Evolutionary conservation across 2,888 invertebrate genomes (phyloP).

Genomic region (Drosophila incognita): DNA sequence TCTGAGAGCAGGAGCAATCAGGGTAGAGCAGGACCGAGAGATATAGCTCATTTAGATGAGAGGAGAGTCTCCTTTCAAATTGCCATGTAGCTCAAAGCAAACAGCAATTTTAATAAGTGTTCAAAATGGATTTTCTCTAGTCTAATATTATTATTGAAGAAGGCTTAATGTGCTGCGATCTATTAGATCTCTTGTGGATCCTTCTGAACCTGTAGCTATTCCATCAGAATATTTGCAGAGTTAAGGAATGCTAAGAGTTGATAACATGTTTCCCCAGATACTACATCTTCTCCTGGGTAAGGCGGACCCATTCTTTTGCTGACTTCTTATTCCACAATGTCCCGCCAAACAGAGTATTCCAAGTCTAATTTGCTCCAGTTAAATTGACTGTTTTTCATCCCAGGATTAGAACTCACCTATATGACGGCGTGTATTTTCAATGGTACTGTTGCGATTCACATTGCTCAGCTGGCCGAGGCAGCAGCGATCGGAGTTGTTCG

Average conservation of each 20-base stretch:
- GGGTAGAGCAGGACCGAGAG: accelerated
- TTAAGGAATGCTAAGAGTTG: not conserved
- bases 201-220: not conserved
- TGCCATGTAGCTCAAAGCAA: not conserved
- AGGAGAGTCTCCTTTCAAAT: not conserved
- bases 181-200: not conserved
- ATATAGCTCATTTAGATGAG: not conserved
- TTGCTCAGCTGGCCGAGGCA: slow-evolving; percentile 99
- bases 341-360: too few relatives aligned
- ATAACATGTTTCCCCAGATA: not conserved
- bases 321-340: too few relatives aligned
- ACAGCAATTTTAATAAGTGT: not conserved
- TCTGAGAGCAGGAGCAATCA: too few relatives aligned
- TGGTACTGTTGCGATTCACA: slow-evolving; percentile 99
- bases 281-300: not conserved
- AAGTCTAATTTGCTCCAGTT: too few relatives aligned
- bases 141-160: not conserved
- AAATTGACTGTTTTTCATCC: not conserved
- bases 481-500: slow-evolving; percentile 97
- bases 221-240: not conserved
- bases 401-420: slow-evolving; percentile 88
- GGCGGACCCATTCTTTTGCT: too few relatives aligned
- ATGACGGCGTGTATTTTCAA: slow-evolving; percentile 98
- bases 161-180: not conserved
- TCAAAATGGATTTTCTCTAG: not conserved